A percentile compares a stretch with the other conserved stretches of the same genome.
Conservation (phyloP, 1,140 invertebrate genomes). For the Panulirus ornatus region DNA sequence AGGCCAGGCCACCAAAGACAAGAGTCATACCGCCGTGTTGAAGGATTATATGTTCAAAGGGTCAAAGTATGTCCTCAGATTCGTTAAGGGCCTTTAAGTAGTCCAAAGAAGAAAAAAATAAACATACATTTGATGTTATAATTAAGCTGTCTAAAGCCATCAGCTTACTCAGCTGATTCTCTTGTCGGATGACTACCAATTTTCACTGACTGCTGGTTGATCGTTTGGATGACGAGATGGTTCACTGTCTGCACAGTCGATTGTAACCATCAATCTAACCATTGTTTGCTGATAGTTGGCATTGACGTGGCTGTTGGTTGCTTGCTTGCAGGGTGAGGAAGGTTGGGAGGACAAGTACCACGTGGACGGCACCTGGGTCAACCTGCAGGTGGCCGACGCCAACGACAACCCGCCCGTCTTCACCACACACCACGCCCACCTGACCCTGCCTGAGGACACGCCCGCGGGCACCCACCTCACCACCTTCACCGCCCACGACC, state of each 20-base stretch:
- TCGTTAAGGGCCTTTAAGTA: too few species aligned
- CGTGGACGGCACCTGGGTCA: constrained; percentile 78
- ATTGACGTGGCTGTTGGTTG: background rate
- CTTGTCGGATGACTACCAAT: too few species aligned
- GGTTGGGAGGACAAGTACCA: constrained; percentile 32
- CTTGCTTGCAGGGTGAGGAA: constrained; percentile 4
- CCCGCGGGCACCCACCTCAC: constrained; percentile 91
- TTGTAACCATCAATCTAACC: background rate
- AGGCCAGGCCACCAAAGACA: too few species aligned
- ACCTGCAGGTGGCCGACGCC: constrained; percentile 92
- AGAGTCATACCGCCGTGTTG: too few species aligned
- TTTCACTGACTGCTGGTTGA: too few species aligned
- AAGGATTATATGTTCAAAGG: too few species aligned
- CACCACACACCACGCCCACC: constrained; percentile 83
- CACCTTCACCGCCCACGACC: constrained; percentile 88
- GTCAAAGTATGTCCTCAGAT: too few species aligned
- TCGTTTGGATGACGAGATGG: too few species aligned
- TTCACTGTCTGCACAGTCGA: background rate
- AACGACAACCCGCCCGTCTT: constrained; percentile 94
- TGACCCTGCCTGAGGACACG: constrained; percentile 96
- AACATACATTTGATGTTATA: too few species aligned
- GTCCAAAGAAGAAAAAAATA: too few species aligned
- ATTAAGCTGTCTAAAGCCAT: too few species aligned
- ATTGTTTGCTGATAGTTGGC: background rate
- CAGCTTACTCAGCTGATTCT: too few species aligned